Conservation (phyloP, 1,140 invertebrate species). For the Conus ventricosus region DNA sequence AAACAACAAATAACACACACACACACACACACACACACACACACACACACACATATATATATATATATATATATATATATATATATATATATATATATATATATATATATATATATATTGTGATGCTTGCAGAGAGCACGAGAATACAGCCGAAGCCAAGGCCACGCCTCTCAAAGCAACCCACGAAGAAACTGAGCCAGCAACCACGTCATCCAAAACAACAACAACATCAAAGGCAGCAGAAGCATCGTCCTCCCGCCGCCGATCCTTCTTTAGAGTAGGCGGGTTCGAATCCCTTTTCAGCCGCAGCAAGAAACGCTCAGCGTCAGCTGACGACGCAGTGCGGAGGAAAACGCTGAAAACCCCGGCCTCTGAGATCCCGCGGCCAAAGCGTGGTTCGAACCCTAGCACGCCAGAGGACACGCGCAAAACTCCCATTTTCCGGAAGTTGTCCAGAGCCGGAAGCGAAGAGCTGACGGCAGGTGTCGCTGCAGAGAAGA, state of each 20-base stretch:
- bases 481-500: background rate
- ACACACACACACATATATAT: too few species aligned
- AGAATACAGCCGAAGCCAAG: constrained; percentile 51
- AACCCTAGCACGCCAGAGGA: background rate
- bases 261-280: constrained; percentile 20
- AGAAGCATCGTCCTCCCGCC: background rate
- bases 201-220: background rate
- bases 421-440: background rate
- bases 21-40: too few species aligned
- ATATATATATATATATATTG: too few species aligned
- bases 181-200: constrained; percentile 34
- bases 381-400: background rate
- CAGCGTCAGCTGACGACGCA: constrained; percentile 41
- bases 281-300: constrained; percentile 21
- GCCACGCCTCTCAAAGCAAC: constrained; percentile 55
- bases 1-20: too few species aligned
- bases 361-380: background rate
- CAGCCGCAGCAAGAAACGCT: constrained; percentile 32
- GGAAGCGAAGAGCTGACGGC: background rate
- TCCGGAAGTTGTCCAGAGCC: constrained; percentile 1
- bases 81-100: too few species aligned
- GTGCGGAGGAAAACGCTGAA: background rate
- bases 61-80: too few species aligned
- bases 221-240: background rate
- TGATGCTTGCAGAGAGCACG: constrained; percentile 35